Conservation (phyloP, 2,113 vertebrate species). For the Pundamilia nyererei region DNA sequence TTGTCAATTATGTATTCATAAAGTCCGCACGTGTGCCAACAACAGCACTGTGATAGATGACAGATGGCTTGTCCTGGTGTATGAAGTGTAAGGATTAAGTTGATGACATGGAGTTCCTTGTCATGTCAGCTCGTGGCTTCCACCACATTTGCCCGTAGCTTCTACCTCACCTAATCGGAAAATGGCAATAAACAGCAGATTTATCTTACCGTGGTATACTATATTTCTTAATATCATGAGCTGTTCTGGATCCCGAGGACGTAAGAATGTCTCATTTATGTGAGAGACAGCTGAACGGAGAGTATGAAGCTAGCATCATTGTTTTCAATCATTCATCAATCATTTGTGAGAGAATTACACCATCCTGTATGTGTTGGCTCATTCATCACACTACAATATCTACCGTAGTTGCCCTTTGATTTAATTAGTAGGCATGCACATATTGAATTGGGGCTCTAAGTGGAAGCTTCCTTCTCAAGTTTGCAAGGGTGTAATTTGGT, state of each 20-base stretch:
- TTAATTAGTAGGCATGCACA: constrained; percentile 23
- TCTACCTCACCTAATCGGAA: neutral
- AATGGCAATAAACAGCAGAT: neutral
- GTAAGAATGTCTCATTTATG: neutral
- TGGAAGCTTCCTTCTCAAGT: neutral
- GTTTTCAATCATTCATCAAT: constrained; percentile 15
- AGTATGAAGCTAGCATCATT: neutral
- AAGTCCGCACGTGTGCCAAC: neutral
- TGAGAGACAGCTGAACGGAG: neutral
- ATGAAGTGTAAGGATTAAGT: neutral
- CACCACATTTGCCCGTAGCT: neutral
- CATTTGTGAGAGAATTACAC: constrained; percentile 22
- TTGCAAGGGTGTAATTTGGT: neutral
- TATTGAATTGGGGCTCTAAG: neutral
- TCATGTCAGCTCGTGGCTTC: neutral
- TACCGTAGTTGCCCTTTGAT: neutral
- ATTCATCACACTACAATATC: constrained; percentile 26
- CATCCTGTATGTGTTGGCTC: constrained; percentile 1
- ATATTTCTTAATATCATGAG: neutral
- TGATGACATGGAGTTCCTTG: neutral
- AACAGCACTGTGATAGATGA: constrained; percentile 18
- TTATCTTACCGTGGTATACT: neutral
- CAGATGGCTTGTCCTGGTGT: neutral
- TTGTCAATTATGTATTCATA: neutral
- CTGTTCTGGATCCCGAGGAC: neutral